Conservation (phyloP, 2,113 vertebrate genomes). For the Lutjanus erythropterus region DNA sequence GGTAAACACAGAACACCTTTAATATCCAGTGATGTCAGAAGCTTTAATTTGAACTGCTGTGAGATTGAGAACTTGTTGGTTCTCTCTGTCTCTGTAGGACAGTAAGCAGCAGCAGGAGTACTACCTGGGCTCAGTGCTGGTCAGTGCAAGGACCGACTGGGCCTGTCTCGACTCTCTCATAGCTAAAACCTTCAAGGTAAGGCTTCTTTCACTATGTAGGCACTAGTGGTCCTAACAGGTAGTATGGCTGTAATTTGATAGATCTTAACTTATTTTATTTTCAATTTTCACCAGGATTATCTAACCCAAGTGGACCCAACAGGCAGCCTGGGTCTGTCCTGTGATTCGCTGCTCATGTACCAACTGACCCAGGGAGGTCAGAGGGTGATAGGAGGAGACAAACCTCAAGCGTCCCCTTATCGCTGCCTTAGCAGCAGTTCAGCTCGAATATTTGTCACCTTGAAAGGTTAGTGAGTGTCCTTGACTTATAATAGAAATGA, state of each 20-base stretch:
- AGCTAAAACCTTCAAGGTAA: constrained; percentile 91
- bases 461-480: constrained; percentile 88
- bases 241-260: not conserved
- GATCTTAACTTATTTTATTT: not conserved
- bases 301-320: constrained; percentile 93
- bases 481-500: not conserved
- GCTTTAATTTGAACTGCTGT: not conserved
- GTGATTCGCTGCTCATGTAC: constrained; percentile 91
- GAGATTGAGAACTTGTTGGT: not conserved
- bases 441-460: constrained; percentile 82
- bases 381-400: constrained; percentile 88
- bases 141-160: constrained; percentile 91
- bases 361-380: constrained; percentile 89
- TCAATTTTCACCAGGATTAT: constrained; percentile 86
- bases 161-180: constrained; percentile 91
- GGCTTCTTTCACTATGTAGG: constrained; percentile 1
- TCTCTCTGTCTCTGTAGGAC: constrained; percentile 80
- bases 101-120: constrained; percentile 93
- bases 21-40: not conserved
- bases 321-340: constrained; percentile 91
- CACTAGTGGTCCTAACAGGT: not conserved
- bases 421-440: constrained; percentile 85
- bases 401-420: constrained; percentile 86
- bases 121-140: constrained; percentile 89
- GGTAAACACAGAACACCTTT: constrained; percentile 79